Percentiles rank a stretch among this genome's conserved stretches.
These are phyloP conservation scores for Amiota minor DNA, from an alignment of 2,888 invertebrate species.

Conservation along the genomic window DNA sequence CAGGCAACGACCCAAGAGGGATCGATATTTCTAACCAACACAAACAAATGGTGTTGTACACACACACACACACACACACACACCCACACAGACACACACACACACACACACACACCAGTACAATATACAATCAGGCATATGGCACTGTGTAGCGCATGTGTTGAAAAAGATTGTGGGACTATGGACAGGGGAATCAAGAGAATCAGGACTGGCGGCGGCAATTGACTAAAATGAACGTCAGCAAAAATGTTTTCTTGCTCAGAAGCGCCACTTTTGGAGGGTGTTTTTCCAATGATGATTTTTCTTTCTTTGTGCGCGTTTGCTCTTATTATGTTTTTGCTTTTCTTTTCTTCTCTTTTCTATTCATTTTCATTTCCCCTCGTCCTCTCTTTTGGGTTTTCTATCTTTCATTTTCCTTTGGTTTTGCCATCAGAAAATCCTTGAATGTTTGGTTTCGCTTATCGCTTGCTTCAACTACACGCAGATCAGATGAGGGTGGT, in stretches of 20 bases:
- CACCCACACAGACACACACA: background rate
- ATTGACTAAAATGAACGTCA: conserved; percentile 45
- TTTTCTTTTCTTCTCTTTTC: background rate
- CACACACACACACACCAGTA: background rate
- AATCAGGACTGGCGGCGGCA: background rate
- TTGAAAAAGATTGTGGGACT: conserved; percentile 28
- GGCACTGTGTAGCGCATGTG: background rate
- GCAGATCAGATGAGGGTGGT: conserved; percentile 52
- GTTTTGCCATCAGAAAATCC: conserved; percentile 46
- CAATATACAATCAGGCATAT: background rate
- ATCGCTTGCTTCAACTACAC: conserved; percentile 44
- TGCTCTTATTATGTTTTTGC: conserved; percentile 2
- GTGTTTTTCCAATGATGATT: conserved; percentile 6
- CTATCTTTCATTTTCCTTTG: background rate
- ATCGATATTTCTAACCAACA: conserved; percentile 59
- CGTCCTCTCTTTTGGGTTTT: background rate
- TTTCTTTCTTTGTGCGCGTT: background rate
- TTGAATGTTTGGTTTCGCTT: conserved; percentile 64
- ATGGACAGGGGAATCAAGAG: conserved; percentile 18
- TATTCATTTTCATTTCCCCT: background rate
- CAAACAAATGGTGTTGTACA: conserved; percentile 10
- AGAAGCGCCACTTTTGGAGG: background rate
- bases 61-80: conserved; percentile 31
- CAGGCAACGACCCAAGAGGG: conserved; percentile 64
- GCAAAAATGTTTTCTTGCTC: conserved; percentile 59